These are phyloP conservation scores for Anticlea derivata DNA, from an alignment of 2,888 invertebrate species.

Conservation along the genomic window DNA sequence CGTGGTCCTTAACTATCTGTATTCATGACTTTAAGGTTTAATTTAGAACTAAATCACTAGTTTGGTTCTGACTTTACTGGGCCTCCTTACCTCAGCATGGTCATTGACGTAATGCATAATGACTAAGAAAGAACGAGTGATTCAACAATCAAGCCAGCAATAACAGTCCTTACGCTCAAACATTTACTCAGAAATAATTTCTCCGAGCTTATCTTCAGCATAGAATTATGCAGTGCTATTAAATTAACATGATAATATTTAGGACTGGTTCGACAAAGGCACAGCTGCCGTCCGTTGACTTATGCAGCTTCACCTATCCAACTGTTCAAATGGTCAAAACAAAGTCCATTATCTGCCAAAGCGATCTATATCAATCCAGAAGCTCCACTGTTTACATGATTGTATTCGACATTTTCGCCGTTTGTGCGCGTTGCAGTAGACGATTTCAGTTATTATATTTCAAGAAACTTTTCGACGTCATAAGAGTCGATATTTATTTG, in stretches of 20 bases:
- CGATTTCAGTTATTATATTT: no score
- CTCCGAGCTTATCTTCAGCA: conserved; percentile 22
- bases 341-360: conserved; percentile 1
- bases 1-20: conserved; percentile 17
- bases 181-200: conserved; percentile 32
- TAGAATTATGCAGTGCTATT: conserved; percentile 29
- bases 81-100: no score
- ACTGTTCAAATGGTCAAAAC: conserved; percentile 14
- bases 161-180: no score
- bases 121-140: no score
- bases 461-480: no score
- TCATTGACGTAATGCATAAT: no score
- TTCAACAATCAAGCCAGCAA: no score
- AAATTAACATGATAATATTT: conserved; percentile 38
- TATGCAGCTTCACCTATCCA: conserved; percentile 17
- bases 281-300: conserved; percentile 15
- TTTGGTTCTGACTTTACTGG: conserved; percentile 12
- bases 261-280: conserved; percentile 18
- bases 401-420: no score
- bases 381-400: no score
- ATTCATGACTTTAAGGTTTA: conserved; percentile 7
- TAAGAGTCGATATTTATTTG: no score
- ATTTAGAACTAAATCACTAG: conserved; percentile 11
- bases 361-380: no score
- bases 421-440: no score